phyloP scores from a whole-genome alignment of 2,888 invertebrate genomes.

The Cryptus viduatorius region DNA sequence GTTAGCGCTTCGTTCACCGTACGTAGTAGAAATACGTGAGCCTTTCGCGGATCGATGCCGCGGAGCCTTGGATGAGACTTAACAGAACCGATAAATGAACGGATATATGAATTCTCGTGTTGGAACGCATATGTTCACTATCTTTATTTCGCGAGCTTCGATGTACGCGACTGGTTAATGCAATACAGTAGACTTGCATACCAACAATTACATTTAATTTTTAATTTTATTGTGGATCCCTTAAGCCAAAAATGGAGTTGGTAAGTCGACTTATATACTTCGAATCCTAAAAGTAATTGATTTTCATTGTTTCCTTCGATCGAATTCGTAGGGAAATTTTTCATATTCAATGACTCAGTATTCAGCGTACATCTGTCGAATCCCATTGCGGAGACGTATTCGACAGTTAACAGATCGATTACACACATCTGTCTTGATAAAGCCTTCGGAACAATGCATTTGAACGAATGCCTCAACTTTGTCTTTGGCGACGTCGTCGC shows the following conservation, averaged over 20 bases:
- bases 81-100: conserved; percentile 43
- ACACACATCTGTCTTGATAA: conserved; percentile 43
- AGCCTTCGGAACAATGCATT: conserved; percentile 25
- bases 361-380: background rate
- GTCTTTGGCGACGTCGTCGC: conserved; percentile 30
- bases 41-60: conserved; percentile 48
- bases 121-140: background rate
- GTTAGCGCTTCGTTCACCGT: background rate
- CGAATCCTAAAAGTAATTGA: too few species aligned
- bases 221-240: too few species aligned
- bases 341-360: too few species aligned
- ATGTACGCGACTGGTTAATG: too few species aligned
- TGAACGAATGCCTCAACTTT: conserved; percentile 9
- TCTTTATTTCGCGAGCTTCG: background rate
- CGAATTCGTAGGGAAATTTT: too few species aligned
- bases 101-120: background rate
- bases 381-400: conserved; percentile 1
- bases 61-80: conserved; percentile 54
- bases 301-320: too few species aligned
- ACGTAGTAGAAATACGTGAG: conserved; percentile 12
- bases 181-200: too few species aligned
- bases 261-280: too few species aligned
- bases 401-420: conserved; percentile 46
- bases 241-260: too few species aligned
- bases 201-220: too few species aligned